These are phyloP conservation scores for Pseudococcus viburni DNA, from an alignment of 2,888 invertebrate genomes.

Conservation along the genomic window DNA sequence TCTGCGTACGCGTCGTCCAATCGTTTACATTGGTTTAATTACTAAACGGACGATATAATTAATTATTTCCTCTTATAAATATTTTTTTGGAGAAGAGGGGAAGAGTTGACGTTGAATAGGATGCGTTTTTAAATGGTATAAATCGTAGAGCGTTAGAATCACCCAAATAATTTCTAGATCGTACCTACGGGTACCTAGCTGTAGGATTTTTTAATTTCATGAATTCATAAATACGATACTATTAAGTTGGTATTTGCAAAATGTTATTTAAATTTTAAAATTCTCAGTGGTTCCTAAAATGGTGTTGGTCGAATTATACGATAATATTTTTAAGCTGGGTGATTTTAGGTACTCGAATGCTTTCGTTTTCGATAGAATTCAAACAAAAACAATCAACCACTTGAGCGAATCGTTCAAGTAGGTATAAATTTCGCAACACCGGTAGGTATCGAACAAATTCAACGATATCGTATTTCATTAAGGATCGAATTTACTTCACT, in stretches of 20 bases:
- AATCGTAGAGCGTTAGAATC: neutral
- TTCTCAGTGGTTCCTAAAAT: neutral
- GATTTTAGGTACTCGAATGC: neutral
- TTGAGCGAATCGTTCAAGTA: conserved; percentile 8
- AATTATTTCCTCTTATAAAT: neutral
- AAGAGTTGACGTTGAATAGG: neutral
- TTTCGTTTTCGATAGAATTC: neutral
- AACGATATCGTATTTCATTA: conserved; percentile 28
- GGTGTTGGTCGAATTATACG: neutral
- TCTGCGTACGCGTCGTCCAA: neutral
- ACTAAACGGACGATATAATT: conserved; percentile 29
- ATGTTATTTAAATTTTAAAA: neutral
- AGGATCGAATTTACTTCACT: conserved; percentile 31
- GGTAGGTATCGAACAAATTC: conserved; percentile 13
- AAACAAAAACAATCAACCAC: conserved; percentile 7
- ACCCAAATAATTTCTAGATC: neutral
- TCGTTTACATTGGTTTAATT: conserved; percentile 18
- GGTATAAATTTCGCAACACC: conserved; percentile 44
- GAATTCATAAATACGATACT: too few species aligned
- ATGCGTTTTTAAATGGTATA: neutral
- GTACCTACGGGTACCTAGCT: too few species aligned
- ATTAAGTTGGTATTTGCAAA: too few species aligned
- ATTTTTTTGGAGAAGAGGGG: neutral
- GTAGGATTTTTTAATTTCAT: too few species aligned
- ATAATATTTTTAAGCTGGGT: neutral